These are phyloP conservation scores for Tenthredo amoena DNA, from an alignment of 2,888 invertebrate species.

Conservation along the genomic window DNA sequence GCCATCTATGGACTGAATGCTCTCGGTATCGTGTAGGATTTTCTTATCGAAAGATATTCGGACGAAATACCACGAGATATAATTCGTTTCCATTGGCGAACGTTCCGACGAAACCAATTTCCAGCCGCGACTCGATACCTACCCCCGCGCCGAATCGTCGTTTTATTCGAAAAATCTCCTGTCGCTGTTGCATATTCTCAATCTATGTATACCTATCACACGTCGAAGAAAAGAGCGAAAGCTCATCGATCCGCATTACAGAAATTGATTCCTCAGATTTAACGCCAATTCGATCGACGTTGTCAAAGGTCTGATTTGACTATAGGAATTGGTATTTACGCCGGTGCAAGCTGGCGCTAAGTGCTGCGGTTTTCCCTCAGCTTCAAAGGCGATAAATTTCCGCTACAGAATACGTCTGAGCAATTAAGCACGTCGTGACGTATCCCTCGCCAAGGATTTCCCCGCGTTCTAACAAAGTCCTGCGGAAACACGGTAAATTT, in stretches of 20 bases:
- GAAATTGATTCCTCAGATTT: neutral
- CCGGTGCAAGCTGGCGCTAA: conserved; percentile 14
- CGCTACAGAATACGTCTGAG: conserved; percentile 5
- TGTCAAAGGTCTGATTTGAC: neutral
- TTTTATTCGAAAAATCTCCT: neutral
- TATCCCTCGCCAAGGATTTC: conserved; percentile 12
- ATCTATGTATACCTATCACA: neutral
- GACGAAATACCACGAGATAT: neutral
- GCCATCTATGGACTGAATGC: neutral
- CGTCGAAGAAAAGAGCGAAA: neutral
- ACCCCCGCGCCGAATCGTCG: neutral
- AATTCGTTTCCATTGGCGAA: neutral
- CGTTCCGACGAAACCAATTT: neutral
- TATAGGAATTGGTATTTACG: neutral
- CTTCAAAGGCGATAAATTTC: conserved; percentile 27
- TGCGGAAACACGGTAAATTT: neutral
- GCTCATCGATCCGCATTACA: neutral
- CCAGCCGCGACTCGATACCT: neutral
- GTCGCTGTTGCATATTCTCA: neutral
- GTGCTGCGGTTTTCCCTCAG: conserved; percentile 1
- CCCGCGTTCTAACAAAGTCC: neutral
- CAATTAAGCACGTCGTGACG: conserved; percentile 26
- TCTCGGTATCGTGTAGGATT: neutral
- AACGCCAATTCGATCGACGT: neutral
- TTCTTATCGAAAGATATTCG: neutral